Evolutionary conservation across 2,797 vertebrate species (phyloP).

Genomic region (Xiphorhynchus erythropygius): DNA sequence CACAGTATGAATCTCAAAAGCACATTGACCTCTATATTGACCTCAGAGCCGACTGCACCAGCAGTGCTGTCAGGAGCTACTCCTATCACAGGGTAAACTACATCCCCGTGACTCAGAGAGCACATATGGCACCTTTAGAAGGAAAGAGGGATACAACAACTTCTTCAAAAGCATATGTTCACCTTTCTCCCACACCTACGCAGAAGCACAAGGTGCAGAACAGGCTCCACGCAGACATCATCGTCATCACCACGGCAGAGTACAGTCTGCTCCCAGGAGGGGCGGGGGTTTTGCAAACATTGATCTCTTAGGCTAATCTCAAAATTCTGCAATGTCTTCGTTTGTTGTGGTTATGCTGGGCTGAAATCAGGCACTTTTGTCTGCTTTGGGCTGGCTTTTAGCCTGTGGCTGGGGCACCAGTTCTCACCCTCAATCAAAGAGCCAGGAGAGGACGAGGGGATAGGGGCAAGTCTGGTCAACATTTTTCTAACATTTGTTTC

Average conservation of each 20-base stretch:
- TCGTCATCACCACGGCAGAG: not conserved
- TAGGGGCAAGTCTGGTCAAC: not conserved
- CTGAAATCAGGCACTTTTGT: not conserved
- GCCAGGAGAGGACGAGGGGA: not conserved
- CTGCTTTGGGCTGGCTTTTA: not conserved
- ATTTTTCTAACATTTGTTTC: not conserved
- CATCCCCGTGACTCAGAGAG: not conserved
- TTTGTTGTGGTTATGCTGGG: not conserved
- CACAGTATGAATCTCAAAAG: not conserved
- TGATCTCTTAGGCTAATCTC: not conserved
- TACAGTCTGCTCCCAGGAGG: not conserved
- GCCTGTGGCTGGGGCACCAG: not conserved
- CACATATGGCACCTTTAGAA: not conserved
- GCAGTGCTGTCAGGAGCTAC: not conserved
- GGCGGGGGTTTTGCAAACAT: not conserved
- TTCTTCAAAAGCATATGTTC: conserved; percentile 56
- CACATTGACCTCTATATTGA: not conserved
- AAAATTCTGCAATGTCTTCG: not conserved
- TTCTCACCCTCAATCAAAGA: not conserved
- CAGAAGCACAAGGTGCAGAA: conserved; percentile 24
- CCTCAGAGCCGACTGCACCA: not conserved
- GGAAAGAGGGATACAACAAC: not conserved
- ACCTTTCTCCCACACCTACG: conserved; percentile 36
- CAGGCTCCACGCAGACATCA: not conserved
- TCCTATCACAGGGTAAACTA: not conserved